Base-by-base conservation (phyloP, 2,888 invertebrate species). In the Acanthosepion lycidas region DNA sequence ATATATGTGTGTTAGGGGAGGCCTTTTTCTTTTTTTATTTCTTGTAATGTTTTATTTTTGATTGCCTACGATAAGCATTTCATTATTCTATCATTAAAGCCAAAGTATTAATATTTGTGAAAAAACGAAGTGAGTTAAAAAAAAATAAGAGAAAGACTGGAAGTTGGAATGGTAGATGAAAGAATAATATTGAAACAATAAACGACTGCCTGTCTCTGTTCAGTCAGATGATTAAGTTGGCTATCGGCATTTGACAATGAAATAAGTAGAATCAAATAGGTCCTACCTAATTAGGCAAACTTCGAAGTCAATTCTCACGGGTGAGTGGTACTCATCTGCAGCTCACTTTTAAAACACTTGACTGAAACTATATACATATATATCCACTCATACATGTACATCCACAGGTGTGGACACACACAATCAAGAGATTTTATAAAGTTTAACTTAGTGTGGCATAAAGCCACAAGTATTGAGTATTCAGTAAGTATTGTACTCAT, bases 211-310 rank as follows among this genome's bases (percentile, higher is more conserved):
- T n/a, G 78, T 78, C 78, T 78, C 78, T 78, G 8, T 78, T 78
- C 78, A 28, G 78, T 78, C n/a, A 15, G 78, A 78, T 78, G 78
- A 78, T 78, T 78, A 78, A n/a, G 78, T 78, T 78, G 8, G 12
- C 78, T 12, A 78, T 78, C 15, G 78, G 78, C 78, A 28, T 78
- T 78, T 78, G n/a, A n/a, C 78, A 28, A 78, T 78, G n/a, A 78
- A 78, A 78, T 78, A n/a, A 78, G n/a, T 78, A 28, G n/a, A 59
- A 78, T 78, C n/a, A 78, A 78, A 78, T n/a, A n/a, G 78, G n/a
- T n/a, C n/a, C n/a, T n/a, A 28, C n/a, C n/a, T 78, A 12, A n/a
- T n/a, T 78, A 78, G n/a, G 78, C 9, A 78, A 78, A 78, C 78
- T 78, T 78, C 6, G 20, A 59, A 59, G 59, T 59, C 59, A 59